Evolutionary conservation across 2,888 invertebrate genomes (phyloP), one percentile per base, ranked within the genome.

Genomic region (Himalopsyche anomala): DNA sequence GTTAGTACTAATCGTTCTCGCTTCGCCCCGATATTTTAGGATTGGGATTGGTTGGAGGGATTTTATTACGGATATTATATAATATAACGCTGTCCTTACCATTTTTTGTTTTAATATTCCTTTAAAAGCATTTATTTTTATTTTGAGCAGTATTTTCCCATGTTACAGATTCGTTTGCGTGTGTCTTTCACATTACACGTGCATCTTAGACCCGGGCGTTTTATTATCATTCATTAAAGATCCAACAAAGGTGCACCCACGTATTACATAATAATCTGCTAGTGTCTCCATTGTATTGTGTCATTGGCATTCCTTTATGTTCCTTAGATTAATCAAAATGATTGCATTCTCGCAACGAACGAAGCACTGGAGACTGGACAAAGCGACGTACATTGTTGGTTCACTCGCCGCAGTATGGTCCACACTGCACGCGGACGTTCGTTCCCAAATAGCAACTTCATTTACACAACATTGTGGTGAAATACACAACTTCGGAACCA

Each of bases 301-400:
- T 74, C 19, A 74, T 36, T 36, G 74, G 74, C 74, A 74, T 74
- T 74, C 74, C 74, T 74, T 74, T 74, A 74, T 74, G 36, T 15
- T 36, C 19, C 36, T 36, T 62, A 62, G 19, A 19, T 74, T 74
- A 74, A 74, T 74, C 74, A 74, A 36, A 36, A 38, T 74, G 38
- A 74, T 38, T 74, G 74, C 74, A 36, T 74, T 9, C 12, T 36
- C 36, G 74, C 36, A 36, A 36, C 74, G 36, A 36, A 38, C 74
- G 36, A 4, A 74, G 38, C 74, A 38, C 74, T 74, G 36, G 36
- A 28, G 36, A 74, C 38, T 74, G 74, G 38, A 74, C 74, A 74
- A 36, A 36, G 74, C 74, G 15, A 36, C 4, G 12, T 19, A 36
- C 28, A 38, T 15, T 74, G 74, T 38, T 36, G 19, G 74, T 74